Evolutionary conservation across 2,888 invertebrate species (phyloP), one percentile per base, ranked within the genome.

Genomic region (Onthophagus sagittarius): DNA sequence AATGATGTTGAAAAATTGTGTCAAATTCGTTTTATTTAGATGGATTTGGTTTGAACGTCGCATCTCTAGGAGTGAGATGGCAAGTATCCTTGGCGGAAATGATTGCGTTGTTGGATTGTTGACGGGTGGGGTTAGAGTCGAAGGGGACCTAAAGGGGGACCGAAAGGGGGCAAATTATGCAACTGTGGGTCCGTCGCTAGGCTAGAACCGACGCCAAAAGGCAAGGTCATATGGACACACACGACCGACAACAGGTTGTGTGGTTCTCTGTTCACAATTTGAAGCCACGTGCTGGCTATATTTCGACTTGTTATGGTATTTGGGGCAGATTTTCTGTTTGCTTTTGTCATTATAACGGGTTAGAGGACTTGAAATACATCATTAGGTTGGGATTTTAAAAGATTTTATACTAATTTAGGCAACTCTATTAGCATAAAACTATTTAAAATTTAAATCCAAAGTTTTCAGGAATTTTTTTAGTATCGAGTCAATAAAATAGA

Each of bases 201-300:
- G 64, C 15, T 64, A 23, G 64, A 23, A 23, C 67, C 67, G 31
- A 32, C 67, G 76, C 78, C 78, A 72, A 77, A 76, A 78, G 73
- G 76, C 78, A 78, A 78, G 78, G 78, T 76, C 78, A 78, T 73
- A 75, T 73, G 72, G 75, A 75, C 76, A 76, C 78, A 31, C 7
- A 53, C 9, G 23, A 67, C n/a, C 15, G 15, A 67, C 67, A 77
- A 78, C 78, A 77, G 77, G 77, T 77, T 77, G 76, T 74, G 74
- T 77, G 67, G 23, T 67, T 67, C 67, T 67, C 23, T 67, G 23
- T 67, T 67, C 67, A 5, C 9, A 2, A 53, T 53, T 53, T 53
- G 39, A 53, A 53, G 39, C 39, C 39, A 53, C 39, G 39, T 53
- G 39, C 39, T 53, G 39, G 39, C 39, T 7, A 53, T 11, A 9